Conservation (phyloP, 2,888 invertebrate species). For the Amphimallon solstitiale region DNA sequence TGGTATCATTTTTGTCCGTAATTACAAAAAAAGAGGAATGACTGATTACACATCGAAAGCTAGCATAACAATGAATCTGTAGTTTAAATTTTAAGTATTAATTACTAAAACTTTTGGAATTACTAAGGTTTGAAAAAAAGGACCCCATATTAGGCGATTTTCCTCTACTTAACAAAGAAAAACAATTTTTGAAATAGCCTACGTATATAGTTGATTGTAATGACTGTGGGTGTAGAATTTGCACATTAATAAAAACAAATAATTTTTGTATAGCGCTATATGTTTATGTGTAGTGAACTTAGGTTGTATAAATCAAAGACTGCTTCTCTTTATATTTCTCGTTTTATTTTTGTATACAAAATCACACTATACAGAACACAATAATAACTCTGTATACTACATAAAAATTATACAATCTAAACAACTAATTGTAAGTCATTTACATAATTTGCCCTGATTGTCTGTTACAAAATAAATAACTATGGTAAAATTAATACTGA, state of each 20-base stretch:
- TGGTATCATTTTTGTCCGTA: too few species aligned
- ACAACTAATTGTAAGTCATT: constrained; percentile 11
- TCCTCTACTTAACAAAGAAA: too few species aligned
- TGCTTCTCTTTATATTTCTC: constrained; percentile 2
- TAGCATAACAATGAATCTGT: too few species aligned
- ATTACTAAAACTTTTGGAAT: too few species aligned
- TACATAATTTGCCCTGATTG: constrained; percentile 40
- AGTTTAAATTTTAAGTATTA: too few species aligned
- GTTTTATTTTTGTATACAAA: constrained; percentile 44
- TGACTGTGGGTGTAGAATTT: too few species aligned
- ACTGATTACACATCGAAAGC: too few species aligned
- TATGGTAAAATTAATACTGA: constrained; percentile 38
- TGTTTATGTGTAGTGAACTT: not conserved
- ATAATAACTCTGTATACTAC: constrained; percentile 42
- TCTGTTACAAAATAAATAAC: constrained; percentile 39
- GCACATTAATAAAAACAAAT: not conserved
- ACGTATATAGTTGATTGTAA: too few species aligned
- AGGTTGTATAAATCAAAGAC: not conserved
- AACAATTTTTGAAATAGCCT: too few species aligned
- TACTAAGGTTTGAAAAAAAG: too few species aligned
- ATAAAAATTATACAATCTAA: constrained; percentile 33
- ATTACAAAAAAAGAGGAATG: too few species aligned
- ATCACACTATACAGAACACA: constrained; percentile 47
- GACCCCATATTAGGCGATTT: too few species aligned
- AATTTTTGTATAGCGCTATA: not conserved